A percentile compares a stretch with the other conserved stretches of the same genome.
phyloP scores from a whole-genome alignment of 2,113 vertebrate genomes.

The Gallinago jamesoni region DNA sequence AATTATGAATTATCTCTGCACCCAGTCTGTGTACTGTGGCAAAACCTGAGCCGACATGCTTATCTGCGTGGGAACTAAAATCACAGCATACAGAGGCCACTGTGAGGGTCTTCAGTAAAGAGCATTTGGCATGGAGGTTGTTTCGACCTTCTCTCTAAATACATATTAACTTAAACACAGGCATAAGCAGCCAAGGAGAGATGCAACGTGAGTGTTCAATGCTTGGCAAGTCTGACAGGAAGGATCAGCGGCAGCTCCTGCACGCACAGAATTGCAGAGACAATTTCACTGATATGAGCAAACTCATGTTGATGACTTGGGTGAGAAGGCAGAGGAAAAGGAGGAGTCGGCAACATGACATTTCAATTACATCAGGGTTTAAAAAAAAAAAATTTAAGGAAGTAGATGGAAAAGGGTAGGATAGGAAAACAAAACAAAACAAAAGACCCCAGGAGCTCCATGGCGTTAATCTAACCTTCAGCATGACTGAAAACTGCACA shows the following conservation, averaged over 20 bases:
- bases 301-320: constrained; percentile 18
- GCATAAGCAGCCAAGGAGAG: background rate
- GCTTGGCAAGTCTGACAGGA: constrained; percentile 12
- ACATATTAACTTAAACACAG: background rate
- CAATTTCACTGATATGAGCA: background rate
- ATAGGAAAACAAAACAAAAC: constrained; percentile 39
- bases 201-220: background rate
- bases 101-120: background rate
- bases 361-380: constrained; percentile 21
- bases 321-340: constrained; percentile 5
- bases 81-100: background rate
- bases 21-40: background rate
- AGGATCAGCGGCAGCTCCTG: constrained; percentile 24
- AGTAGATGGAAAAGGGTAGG: background rate
- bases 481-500: constrained; percentile 41
- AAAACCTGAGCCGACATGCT: background rate
- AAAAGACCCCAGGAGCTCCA: background rate
- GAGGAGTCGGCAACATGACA: background rate
- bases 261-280: background rate
- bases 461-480: constrained; percentile 51
- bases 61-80: background rate
- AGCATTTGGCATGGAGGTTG: background rate
- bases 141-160: constrained; percentile 37
- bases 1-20: background rate
- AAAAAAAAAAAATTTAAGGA: background rate